Evolutionary conservation across 2,113 vertebrate species (phyloP).

Genomic region (Oreochromis spilurus): DNA sequence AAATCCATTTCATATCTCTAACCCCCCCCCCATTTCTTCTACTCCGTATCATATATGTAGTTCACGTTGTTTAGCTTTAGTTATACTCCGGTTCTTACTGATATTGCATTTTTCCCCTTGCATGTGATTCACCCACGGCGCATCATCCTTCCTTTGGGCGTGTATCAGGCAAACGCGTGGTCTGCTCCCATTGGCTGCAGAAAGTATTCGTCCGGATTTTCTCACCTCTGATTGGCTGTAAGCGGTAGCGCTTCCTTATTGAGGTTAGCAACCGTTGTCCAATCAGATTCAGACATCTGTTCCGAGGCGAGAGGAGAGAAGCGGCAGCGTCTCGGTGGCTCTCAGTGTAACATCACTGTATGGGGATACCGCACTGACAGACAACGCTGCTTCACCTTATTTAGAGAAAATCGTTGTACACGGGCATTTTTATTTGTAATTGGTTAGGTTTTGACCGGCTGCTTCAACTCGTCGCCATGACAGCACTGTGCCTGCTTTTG

Average conservation of each 20-base stretch:
- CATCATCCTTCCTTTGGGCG: conserved; percentile 36
- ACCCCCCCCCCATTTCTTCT: not conserved
- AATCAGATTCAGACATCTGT: conserved; percentile 78
- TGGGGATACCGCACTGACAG: not conserved
- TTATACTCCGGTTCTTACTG: not conserved
- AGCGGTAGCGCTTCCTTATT: conserved; percentile 13
- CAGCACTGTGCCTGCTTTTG: conserved; percentile 63
- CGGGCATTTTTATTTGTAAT: not conserved
- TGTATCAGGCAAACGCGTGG: conserved; percentile 64
- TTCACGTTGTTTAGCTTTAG: not conserved
- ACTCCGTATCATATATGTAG: not conserved
- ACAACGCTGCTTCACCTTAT: not conserved
- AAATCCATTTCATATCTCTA: not conserved
- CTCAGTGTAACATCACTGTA: conserved; percentile 2
- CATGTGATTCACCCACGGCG: not conserved
- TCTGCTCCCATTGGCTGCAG: conserved; percentile 59
- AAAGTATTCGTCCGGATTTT: not conserved
- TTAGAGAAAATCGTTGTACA: not conserved
- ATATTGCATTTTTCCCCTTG: not conserved
- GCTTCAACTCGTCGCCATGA: conserved; percentile 42
- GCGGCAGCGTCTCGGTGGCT: not conserved
- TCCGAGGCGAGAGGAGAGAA: conserved; percentile 70
- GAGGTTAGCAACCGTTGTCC: conserved; percentile 26
- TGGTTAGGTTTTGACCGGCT: not conserved
- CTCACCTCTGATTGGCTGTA: conserved; percentile 44